These are phyloP conservation scores for Pteronotus mesoamericanus DNA, from an alignment of 2,797 vertebrate genomes.

Conservation along the genomic window DNA sequence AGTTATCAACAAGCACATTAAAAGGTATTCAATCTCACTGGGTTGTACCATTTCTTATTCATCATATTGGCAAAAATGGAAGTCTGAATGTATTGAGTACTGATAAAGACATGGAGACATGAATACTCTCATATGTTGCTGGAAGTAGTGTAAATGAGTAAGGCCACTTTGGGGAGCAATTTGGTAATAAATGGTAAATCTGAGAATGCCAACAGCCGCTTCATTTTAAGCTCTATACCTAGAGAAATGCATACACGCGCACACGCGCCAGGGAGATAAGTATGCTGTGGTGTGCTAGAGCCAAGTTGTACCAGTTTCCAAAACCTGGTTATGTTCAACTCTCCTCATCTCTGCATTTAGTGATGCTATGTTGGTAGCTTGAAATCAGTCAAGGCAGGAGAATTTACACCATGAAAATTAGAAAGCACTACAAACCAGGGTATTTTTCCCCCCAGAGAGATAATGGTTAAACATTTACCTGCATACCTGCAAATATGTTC, in stretches of 20 bases:
- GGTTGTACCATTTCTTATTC: neutral
- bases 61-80: neutral
- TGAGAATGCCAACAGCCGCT: neutral
- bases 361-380: neutral
- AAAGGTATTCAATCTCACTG: neutral
- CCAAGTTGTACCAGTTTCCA: accelerated
- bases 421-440: neutral
- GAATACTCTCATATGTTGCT: neutral
- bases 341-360: neutral
- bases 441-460: neutral
- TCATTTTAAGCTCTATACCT: neutral
- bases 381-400: neutral
- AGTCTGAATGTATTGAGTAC: neutral
- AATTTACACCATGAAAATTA: neutral
- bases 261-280: neutral
- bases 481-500: neutral
- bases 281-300: accelerated
- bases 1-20: no score
- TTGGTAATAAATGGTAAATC: neutral
- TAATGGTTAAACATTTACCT: neutral
- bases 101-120: neutral
- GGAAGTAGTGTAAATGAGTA: neutral
- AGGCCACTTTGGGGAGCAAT: neutral
- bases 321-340: neutral
- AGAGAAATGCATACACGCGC: accelerated